Conservation (phyloP, 2,113 vertebrate species). For the Serranochromis macrocephalus region DNA sequence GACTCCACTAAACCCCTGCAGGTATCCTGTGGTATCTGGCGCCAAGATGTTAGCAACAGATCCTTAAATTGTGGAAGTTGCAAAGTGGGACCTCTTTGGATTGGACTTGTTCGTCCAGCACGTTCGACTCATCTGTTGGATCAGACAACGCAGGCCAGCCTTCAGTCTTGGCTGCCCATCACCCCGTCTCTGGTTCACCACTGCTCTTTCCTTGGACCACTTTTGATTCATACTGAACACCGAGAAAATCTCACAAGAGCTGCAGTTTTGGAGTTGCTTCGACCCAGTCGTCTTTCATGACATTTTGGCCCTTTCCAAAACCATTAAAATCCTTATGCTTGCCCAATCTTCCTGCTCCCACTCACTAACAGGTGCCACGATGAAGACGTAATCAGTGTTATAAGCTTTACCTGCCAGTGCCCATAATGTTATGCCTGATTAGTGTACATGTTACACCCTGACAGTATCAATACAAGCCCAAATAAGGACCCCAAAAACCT, state of each 20-base stretch:
- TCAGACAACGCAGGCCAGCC: neutral
- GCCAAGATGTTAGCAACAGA: neutral
- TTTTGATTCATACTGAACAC: neutral
- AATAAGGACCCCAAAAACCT: neutral
- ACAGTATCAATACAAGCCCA: neutral
- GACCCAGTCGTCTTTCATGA: neutral
- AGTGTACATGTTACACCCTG: neutral
- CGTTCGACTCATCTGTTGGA: fast-evolving
- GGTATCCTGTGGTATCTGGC: neutral
- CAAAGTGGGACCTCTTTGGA: neutral
- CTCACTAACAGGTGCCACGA: fast-evolving
- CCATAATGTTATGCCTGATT: neutral
- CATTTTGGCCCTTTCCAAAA: neutral
- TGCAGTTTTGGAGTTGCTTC: neutral
- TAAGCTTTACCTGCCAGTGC: neutral
- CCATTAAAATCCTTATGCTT: neutral
- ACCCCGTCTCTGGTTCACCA: fast-evolving
- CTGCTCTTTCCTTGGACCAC: neutral
- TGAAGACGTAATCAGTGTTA: neutral
- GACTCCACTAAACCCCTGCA: neutral
- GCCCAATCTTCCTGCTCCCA: fast-evolving
- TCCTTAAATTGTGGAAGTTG: neutral
- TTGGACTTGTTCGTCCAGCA: fast-evolving
- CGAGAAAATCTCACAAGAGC: neutral
- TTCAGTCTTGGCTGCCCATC: neutral